A percentile compares a stretch with the other conserved stretches of the same genome.
phyloP scores from a whole-genome alignment of 2,797 vertebrate species.

The Phrynocephalus guinanensis region DNA sequence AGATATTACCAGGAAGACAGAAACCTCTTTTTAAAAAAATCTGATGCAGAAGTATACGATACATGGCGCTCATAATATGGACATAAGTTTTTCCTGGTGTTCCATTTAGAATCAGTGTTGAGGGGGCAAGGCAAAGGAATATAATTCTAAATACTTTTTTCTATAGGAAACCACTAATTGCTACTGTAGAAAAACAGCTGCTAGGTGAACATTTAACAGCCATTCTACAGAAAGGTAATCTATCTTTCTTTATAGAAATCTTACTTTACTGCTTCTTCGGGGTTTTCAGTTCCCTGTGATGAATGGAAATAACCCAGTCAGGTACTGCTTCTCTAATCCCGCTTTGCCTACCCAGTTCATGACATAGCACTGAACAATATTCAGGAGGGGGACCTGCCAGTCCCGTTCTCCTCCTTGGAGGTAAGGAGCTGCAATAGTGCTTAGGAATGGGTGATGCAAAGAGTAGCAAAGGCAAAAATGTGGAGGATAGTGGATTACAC shows the following conservation, averaged over 20 bases:
- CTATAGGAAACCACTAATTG: slow-evolving; percentile 95
- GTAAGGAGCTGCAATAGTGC: slow-evolving; percentile 31
- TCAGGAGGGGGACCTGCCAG: neutral
- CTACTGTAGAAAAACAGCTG: slow-evolving; percentile 96
- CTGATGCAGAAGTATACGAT: neutral
- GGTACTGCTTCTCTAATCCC: slow-evolving; percentile 44
- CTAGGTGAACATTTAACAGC: slow-evolving; percentile 98
- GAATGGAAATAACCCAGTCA: slow-evolving; percentile 19
- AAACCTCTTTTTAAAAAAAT: neutral
- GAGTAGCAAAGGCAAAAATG: neutral
- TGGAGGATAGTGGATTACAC: slow-evolving; percentile 11
- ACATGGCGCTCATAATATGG: neutral
- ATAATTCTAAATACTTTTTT: slow-evolving; percentile 72
- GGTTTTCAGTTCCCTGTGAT: slow-evolving; percentile 58
- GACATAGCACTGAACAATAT: slow-evolving; percentile 31
- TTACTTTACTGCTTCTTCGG: slow-evolving; percentile 40
- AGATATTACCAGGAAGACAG: too few relatives aligned
- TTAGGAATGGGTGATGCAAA: slow-evolving; percentile 2
- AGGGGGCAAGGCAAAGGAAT: slow-evolving; percentile 59
- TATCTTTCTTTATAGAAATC: slow-evolving; percentile 55
- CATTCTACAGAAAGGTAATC: slow-evolving; percentile 96
- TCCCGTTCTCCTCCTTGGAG: slow-evolving; percentile 41
- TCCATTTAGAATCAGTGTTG: slow-evolving; percentile 41
- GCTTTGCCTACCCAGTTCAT: slow-evolving; percentile 43
- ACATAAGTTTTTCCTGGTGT: neutral